Evolutionary conservation across 2,888 invertebrate species (phyloP).

Genomic region (Netelia melanura): DNA sequence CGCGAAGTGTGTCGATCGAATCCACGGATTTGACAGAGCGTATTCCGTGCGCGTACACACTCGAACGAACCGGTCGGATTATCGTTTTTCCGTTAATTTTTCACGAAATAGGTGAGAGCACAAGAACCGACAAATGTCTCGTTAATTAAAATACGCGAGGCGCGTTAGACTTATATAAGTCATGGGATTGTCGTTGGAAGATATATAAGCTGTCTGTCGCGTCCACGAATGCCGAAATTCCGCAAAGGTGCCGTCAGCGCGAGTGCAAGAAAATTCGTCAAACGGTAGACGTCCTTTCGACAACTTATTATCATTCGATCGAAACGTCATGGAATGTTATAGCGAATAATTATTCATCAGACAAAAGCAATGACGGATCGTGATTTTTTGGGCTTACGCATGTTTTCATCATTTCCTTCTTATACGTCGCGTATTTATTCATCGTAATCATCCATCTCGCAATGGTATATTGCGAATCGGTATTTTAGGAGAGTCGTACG

Average conservation of each 20-base stretch:
- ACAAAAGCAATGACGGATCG: not conserved
- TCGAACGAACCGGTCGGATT: slow-evolving; percentile 31
- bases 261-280: slow-evolving; percentile 72
- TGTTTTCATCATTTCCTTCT: not conserved
- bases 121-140: not conserved
- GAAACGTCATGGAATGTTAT: slow-evolving; percentile 1
- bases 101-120: slow-evolving; percentile 61
- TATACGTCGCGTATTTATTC: not conserved
- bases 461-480: slow-evolving; percentile 29
- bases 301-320: slow-evolving; percentile 24
- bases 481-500: slow-evolving; percentile 38
- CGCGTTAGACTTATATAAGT: not conserved
- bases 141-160: not conserved
- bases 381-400: not conserved
- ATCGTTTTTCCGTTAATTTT: slow-evolving; percentile 40
- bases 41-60: slow-evolving; percentile 54
- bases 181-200: not conserved
- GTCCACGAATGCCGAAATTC: slow-evolving; percentile 70
- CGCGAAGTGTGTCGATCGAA: no score
- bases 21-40: slow-evolving; percentile 28
- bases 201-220: not conserved
- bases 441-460: slow-evolving; percentile 22
- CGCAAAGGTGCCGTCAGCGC: slow-evolving; percentile 71
- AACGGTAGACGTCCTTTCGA: slow-evolving; percentile 73
- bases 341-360: not conserved